phyloP scores from a whole-genome alignment of 2,797 vertebrate species.

The Thaleichthys pacificus region DNA sequence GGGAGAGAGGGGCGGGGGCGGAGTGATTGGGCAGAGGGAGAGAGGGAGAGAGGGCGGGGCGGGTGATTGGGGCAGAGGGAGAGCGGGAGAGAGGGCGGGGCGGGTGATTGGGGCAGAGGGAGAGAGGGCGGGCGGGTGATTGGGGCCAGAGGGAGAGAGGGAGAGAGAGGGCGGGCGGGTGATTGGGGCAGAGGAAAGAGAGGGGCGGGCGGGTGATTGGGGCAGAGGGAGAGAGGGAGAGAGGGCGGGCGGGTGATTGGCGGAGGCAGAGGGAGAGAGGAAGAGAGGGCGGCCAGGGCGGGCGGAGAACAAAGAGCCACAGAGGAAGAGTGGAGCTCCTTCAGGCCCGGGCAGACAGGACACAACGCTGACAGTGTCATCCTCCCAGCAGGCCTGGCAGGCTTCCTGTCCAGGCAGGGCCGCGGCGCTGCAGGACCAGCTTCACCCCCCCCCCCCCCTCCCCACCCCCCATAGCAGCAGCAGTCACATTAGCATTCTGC shows the following conservation, averaged over 20 bases:
- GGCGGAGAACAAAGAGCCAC: conserved; percentile 66
- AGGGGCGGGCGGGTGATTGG: background rate
- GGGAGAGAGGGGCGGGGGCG: conserved; percentile 13
- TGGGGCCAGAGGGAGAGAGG: background rate
- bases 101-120: background rate
- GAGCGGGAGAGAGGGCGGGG: background rate
- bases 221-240: background rate
- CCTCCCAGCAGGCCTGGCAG: conserved; percentile 60
- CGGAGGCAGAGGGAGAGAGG: background rate
- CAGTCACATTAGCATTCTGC: conserved; percentile 66
- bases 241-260: background rate
- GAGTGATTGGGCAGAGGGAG: conserved; percentile 28
- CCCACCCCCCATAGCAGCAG: conserved; percentile 49
- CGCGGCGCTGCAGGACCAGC: conserved; percentile 7
- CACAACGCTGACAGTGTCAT: conserved; percentile 62
- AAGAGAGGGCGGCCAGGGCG: conserved; percentile 12
- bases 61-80: conserved; percentile 28
- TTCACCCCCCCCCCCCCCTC: conserved; percentile 34
- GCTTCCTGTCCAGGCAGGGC: conserved; percentile 49
- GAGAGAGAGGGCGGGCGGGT: background rate
- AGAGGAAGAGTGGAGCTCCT: conserved; percentile 17
- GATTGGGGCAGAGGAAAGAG: background rate
- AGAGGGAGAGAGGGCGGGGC: conserved; percentile 15
- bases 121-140: background rate
- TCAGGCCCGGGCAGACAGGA: conserved; percentile 23